Evolutionary conservation across 1,140 invertebrate species (phyloP).

Genomic region (Lepidostoma basale): DNA sequence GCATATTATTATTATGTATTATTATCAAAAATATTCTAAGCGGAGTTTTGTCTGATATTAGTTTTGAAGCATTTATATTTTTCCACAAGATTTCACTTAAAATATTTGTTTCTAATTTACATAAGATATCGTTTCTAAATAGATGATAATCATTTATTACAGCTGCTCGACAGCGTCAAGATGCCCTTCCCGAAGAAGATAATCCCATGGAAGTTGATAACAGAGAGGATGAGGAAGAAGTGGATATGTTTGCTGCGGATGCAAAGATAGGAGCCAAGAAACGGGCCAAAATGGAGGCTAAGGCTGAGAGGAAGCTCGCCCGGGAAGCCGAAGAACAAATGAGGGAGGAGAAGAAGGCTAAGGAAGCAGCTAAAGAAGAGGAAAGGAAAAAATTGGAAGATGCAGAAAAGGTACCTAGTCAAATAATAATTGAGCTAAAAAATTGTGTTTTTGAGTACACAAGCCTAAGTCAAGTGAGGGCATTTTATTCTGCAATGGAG

Average conservation of each 20-base stretch:
- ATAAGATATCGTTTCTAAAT: no score
- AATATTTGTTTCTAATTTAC: no score
- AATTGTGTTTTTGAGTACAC: no score
- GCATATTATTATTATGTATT: no score
- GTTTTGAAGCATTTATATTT: no score
- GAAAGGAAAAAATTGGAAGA: slow-evolving; percentile 72
- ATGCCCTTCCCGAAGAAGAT: slow-evolving; percentile 51
- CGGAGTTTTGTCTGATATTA: no score
- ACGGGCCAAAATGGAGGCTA: slow-evolving; percentile 87
- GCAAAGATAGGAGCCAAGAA: slow-evolving; percentile 94
- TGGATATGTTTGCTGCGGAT: slow-evolving; percentile 55
- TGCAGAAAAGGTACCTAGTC: slow-evolving; percentile 60
- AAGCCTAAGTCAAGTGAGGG: no score
- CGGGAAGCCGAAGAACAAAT: slow-evolving; percentile 79
- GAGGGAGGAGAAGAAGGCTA: slow-evolving; percentile 74
- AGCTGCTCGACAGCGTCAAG: slow-evolving; percentile 43
- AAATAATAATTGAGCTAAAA: no score
- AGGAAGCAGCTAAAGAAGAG: slow-evolving; percentile 72
- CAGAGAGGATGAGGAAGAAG: slow-evolving; percentile 53
- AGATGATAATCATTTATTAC: no score
- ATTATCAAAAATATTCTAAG: no score
- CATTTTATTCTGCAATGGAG: no score
- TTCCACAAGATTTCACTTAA: no score
- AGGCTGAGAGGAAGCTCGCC: slow-evolving; percentile 85
- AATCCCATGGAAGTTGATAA: slow-evolving; percentile 56